Base-by-base conservation (phyloP, 1,140 invertebrate species). In the Solenopsis invicta region DNA sequence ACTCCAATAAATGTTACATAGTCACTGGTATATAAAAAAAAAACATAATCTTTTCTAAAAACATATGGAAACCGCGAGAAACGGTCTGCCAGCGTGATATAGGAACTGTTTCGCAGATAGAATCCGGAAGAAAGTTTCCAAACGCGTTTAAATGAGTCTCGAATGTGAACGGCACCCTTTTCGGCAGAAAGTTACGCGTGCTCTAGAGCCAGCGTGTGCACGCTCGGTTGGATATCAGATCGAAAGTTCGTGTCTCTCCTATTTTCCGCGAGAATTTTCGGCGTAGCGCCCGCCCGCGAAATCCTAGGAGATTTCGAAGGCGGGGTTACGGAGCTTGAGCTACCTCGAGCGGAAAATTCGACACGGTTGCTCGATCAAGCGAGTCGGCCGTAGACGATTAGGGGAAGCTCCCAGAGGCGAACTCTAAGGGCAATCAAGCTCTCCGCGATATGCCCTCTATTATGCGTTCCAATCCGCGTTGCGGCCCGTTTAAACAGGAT, bases 321-420 rank as follows among this genome's bases (percentile, higher is more conserved):
- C 69, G 80, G 41, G 71, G 45, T 67, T 74, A 74, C 69, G 54
- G 24, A 48, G 41, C 54, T 48, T 24, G 69, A 41, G 34, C 69
- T 61, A 84, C 48, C 59, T 72, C 77, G 50, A 87, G 85, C 81
- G 69, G 80, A 84, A 84, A 84, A 84, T 84, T 84, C 80, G 89
- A 90, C 86, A 90, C 88, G 89, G 88, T 90, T 90, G 89, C 89
- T 90, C 86, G 89, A 90, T 90, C 89, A 90, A 90, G 89, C 76
- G 88, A 77, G 62, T 87, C 88, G 87, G 82, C 88, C 86, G 89
- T 90, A 90, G 89, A 89, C 89, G 89, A 90, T 90, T 90, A 90
- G 88, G 76, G 72, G 69, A 90, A 88, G 86, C 89, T 88, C 81
- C 59, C 86, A 78, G 86, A 76, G 76, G 89, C 77, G 75, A 90